Conservation (phyloP, 1,140 invertebrate species). For the Chironomus striatipennis region DNA sequence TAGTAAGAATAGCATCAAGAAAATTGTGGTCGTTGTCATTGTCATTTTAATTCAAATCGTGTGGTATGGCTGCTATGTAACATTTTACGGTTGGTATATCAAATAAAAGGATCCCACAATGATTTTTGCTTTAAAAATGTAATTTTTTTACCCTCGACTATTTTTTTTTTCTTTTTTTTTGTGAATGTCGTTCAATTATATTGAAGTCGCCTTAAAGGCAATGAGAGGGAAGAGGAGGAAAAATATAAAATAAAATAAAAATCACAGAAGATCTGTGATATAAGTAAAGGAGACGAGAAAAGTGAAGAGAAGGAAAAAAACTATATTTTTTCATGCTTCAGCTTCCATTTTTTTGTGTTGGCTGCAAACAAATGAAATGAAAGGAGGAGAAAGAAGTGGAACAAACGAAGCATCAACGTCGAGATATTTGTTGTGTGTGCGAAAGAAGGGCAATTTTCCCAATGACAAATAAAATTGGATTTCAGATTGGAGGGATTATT, state of each 20-base stretch:
- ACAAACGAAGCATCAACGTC: neutral
- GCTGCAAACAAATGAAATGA: neutral
- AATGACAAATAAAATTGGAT: constrained; percentile 24
- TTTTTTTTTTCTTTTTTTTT: neutral
- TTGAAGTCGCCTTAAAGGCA: constrained; percentile 1
- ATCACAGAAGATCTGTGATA: no score
- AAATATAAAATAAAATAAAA: neutral
- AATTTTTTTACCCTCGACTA: neutral
- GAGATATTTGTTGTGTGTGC: neutral
- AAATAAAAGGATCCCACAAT: neutral
- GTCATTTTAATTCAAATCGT: constrained; percentile 9
- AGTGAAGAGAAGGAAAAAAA: neutral
- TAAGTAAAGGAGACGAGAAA: neutral
- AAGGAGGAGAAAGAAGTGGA: neutral
- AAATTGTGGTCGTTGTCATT: constrained; percentile 12
- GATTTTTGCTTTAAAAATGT: neutral
- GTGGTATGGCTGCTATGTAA: neutral
- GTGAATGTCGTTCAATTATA: neutral
- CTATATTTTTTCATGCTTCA: neutral
- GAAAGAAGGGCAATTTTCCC: constrained; percentile 6
- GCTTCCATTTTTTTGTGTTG: neutral
- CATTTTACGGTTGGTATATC: constrained; percentile 12
- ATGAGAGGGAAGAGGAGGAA: neutral
- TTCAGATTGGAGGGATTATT: constrained; percentile 15
- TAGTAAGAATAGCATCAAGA: neutral